Evolutionary conservation across 2,113 vertebrate genomes (phyloP), one percentile per base, ranked within the genome.

Genomic region (Upupa epops): DNA sequence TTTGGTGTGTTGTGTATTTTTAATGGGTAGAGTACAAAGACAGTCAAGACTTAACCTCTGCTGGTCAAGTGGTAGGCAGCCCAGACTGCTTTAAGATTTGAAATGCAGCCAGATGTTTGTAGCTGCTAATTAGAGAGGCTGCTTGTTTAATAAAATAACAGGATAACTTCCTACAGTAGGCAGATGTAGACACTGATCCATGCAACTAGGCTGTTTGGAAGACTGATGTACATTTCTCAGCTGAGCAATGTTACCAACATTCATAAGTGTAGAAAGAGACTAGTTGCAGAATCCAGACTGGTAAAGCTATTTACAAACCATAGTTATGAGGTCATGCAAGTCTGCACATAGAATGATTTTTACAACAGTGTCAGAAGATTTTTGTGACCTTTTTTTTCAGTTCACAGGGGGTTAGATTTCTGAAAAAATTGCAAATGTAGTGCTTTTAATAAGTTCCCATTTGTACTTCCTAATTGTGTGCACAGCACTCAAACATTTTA

Each of bases 1-100:
- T 81, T 89, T 97, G 78, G 73, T 88, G 31, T 42, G 82, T 46
- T 31, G 18, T 93, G 34, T 75, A 46, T 61, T 91, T 79, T 70
- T 42, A 81, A 83, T 37, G 91, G 61, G 36, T 34, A 91, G 65
- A 51, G 46, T 82, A 26, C 31, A 49, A 82, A 86, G 42, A 14
- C 28, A 52, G 58, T 83, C 56, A 83, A 68, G 73, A 42, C 40
- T 32, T 24, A 13, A 4, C 87, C 36, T 13, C 3, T 93, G 95
- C 63, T 96, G 78, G 28, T 83, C 54, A 91, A 92, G 31, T 90
- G 29, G 26, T 86, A 56, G 75, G 77, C 55, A 94, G 76, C 20
- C 11, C 49, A 76, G 73, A 17, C 74, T 49, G 74, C 77, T 92
- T 66, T 77, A 93, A 92, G 71, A 83, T 65, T 52, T 95, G 75